Evolutionary conservation across 2,797 vertebrate genomes (phyloP).

Genomic region (Synanceia verrucosa): DNA sequence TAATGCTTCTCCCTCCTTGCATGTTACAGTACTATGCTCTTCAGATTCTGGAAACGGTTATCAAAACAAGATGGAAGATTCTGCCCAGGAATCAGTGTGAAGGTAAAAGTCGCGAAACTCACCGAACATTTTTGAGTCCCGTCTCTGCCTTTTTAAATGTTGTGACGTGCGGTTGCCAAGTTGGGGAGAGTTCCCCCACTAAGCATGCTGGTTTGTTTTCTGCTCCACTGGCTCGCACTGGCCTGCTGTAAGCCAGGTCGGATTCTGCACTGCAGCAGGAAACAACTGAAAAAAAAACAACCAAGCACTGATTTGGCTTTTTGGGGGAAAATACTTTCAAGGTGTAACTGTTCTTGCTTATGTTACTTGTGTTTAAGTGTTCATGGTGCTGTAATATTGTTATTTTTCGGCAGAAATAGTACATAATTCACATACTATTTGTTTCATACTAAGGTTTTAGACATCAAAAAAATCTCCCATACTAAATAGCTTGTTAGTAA

Average conservation of each 20-base stretch:
- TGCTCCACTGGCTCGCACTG: slow-evolving; percentile 61
- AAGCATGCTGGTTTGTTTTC: slow-evolving; percentile 75
- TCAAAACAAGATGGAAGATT: slow-evolving; percentile 99
- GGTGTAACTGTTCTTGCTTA: background rate
- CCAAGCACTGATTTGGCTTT: slow-evolving; percentile 6
- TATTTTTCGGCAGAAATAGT: no score
- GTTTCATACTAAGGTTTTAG: no score
- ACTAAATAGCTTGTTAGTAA: no score
- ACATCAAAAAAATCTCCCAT: no score
- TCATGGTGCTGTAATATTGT: no score
- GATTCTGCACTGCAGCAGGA: slow-evolving; percentile 51
- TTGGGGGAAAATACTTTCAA: slow-evolving; percentile 7
- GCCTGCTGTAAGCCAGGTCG: slow-evolving; percentile 50
- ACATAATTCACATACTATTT: no score
- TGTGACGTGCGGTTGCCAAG: slow-evolving; percentile 75
- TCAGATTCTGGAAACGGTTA: slow-evolving; percentile 99
- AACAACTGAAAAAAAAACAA: slow-evolving; percentile 43
- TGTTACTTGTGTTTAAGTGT: no score
- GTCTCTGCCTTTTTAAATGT: slow-evolving; percentile 73
- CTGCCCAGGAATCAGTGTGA: slow-evolving; percentile 98
- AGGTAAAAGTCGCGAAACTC: slow-evolving; percentile 83
- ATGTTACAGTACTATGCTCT: slow-evolving; percentile 99
- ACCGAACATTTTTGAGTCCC: slow-evolving; percentile 25
- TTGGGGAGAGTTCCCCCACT: slow-evolving; percentile 58
- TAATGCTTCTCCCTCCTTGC: slow-evolving; percentile 74